Evolutionary conservation across 1,140 invertebrate genomes (phyloP), one percentile per base, ranked within the genome.

Genomic region (Rhopalosiphum padi): DNA sequence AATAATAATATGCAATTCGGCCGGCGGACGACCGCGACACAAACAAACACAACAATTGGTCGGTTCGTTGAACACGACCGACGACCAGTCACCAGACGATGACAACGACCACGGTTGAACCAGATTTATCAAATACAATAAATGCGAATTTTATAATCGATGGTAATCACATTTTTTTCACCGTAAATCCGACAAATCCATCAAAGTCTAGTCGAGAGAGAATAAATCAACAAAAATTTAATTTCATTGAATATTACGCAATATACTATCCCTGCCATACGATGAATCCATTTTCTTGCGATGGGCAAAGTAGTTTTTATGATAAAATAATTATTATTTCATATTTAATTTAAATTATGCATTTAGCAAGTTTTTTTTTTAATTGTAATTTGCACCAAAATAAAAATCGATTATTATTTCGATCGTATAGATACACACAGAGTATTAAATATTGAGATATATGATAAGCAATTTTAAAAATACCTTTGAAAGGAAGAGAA

Each of bases 1-100:
- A 90, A 90, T 55, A 41, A 41, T 23, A 90, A 43, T 25, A 60
- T 25, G 48, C 88, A 37, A 48, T 46, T 48, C 30, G 22, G 85
- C 41, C 87, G 48, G 46, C 21, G 30, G n/a, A 89, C 53, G 23
- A 43, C 53, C n/a, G 22, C 89, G 89, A 60, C 89, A 35, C 89
- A 60, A 68, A 60, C 89, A 90, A 90, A 90, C 55, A 90, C 55
- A 90, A 90, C 89, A 90, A 90, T 90, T 68, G 89, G 89, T 68
- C 89, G 89, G 89, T 48, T 90, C 89, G 89, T 23, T 41, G 89
- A 90, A 60, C 89, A 68, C 89, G 89, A 90, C 86, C 86, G 86
- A 3, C 89, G 53, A 90, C 60, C 30, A 60, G 55, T 30, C 9
- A 23, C 9, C 43, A 11, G 22, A 83, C 18, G 37, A 37, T 37